Evolutionary conservation across 2,113 vertebrate species (phyloP).

Genomic region (Centropus bengalensis): DNA sequence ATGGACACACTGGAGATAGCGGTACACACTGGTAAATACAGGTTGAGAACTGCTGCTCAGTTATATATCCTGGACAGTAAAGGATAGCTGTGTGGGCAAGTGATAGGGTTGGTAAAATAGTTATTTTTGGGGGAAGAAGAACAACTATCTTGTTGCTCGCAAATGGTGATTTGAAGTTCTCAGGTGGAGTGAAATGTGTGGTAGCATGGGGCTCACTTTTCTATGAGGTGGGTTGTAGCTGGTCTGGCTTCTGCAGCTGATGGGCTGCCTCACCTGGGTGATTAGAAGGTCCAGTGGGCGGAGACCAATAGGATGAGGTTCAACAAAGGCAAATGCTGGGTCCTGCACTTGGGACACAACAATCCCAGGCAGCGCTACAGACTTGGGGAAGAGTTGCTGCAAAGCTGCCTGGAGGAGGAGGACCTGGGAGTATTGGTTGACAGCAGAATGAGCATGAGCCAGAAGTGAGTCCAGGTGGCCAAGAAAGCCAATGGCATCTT

Average conservation of each 20-base stretch:
- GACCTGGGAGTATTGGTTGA: too few relatives aligned
- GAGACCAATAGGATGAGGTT: too few relatives aligned
- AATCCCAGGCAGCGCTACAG: too few relatives aligned
- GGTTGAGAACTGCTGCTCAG: not conserved
- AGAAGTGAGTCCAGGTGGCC: too few relatives aligned
- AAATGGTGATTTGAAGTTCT: not conserved
- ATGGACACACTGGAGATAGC: too few relatives aligned
- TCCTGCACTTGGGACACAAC: too few relatives aligned
- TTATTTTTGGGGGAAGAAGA: not conserved
- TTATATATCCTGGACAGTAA: not conserved
- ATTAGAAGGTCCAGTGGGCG: too few relatives aligned
- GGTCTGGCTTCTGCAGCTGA: not conserved
- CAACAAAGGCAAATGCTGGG: too few relatives aligned
- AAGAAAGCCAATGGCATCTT: too few relatives aligned
- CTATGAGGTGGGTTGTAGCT: not conserved
- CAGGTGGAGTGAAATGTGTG: fast-evolving
- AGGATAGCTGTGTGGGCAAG: not conserved
- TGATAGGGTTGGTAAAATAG: not conserved
- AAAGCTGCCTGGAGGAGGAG: too few relatives aligned
- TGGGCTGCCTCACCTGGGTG: not conserved
- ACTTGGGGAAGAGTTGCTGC: too few relatives aligned
- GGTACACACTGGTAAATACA: not conserved
- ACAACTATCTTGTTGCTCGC: not conserved
- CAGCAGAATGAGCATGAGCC: too few relatives aligned
- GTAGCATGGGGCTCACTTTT: not conserved